Percentiles rank a stretch among this genome's conserved stretches.
Evolutionary conservation across 2,797 vertebrate species (phyloP).

Genomic region (Carduelis carduelis): DNA sequence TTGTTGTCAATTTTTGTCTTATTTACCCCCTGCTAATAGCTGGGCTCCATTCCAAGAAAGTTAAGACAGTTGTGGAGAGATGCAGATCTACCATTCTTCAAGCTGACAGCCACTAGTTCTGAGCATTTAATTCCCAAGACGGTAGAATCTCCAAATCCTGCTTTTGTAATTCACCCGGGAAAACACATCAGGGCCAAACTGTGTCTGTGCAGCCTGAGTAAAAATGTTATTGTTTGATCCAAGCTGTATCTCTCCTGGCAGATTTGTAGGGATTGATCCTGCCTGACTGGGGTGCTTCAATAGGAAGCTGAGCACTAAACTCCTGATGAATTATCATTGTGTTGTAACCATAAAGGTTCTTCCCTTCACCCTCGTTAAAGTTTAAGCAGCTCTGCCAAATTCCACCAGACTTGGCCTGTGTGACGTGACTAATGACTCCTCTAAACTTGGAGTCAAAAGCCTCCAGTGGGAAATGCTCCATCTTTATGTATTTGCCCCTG

Average conservation of each 20-base stretch:
- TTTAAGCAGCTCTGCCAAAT: conserved; percentile 29
- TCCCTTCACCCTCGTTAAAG: conserved; percentile 20
- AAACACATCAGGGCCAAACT: conserved; percentile 35
- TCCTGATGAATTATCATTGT: neutral
- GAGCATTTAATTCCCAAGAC: conserved; percentile 38
- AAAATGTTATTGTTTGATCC: conserved; percentile 54
- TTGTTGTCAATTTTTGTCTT: conserved; percentile 62
- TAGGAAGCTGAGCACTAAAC: neutral
- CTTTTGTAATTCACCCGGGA: conserved; percentile 50
- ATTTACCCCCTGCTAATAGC: conserved; percentile 64
- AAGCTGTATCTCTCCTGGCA: conserved; percentile 38
- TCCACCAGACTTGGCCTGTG: conserved; percentile 14
- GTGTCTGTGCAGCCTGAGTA: conserved; percentile 13
- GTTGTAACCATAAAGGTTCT: neutral
- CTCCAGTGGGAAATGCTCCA: neutral
- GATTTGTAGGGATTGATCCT: conserved; percentile 54
- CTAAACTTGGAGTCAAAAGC: conserved; percentile 5
- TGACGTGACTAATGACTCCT: conserved; percentile 16
- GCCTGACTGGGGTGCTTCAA: neutral
- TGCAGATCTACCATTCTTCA: conserved; percentile 51
- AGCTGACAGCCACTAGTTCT: conserved; percentile 53
- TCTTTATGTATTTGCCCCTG: neutral
- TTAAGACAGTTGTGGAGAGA: conserved; percentile 54
- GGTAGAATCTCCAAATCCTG: conserved; percentile 38
- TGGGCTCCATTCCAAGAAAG: conserved; percentile 56